Conservation (phyloP, 2,797 vertebrate species). For the Scleropages formosus region DNA sequence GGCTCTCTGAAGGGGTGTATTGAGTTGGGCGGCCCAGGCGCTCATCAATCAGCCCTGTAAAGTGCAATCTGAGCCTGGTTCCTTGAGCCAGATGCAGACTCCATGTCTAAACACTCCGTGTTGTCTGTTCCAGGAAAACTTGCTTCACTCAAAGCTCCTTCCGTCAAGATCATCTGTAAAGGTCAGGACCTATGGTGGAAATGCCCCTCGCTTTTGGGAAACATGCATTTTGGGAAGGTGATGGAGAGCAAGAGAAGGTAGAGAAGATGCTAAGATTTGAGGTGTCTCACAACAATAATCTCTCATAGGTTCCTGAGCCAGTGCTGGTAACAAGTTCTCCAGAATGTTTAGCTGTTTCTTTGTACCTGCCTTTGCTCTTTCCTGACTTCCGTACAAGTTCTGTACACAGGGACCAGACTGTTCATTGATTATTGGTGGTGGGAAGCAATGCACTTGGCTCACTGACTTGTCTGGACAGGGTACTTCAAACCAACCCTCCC, state of each 20-base stretch:
- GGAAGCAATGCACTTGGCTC: neutral
- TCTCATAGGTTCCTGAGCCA: neutral
- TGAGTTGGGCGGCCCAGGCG: slow-evolving; percentile 6
- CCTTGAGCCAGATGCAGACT: slow-evolving; percentile 4
- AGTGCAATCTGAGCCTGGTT: neutral
- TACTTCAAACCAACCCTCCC: neutral
- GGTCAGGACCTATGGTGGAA: neutral
- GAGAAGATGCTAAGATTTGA: slow-evolving; percentile 3
- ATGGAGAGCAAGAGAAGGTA: neutral
- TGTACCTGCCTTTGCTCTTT: neutral
- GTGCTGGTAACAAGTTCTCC: neutral
- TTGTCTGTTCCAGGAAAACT: neutral
- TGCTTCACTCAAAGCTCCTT: neutral
- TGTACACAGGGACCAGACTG: neutral
- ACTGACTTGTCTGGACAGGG: no score
- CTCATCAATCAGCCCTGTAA: slow-evolving; percentile 8
- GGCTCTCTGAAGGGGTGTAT: slow-evolving; percentile 10
- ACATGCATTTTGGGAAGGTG: neutral
- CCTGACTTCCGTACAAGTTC: neutral
- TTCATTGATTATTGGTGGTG: neutral
- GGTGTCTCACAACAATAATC: neutral
- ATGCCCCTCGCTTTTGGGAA: neutral
- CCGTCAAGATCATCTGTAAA: neutral
- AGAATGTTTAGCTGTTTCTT: neutral
- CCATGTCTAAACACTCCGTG: neutral